A percentile compares a stretch with the other conserved stretches of the same genome.
Conservation (phyloP, 2,113 vertebrate species). For the Penelope pileata region DNA sequence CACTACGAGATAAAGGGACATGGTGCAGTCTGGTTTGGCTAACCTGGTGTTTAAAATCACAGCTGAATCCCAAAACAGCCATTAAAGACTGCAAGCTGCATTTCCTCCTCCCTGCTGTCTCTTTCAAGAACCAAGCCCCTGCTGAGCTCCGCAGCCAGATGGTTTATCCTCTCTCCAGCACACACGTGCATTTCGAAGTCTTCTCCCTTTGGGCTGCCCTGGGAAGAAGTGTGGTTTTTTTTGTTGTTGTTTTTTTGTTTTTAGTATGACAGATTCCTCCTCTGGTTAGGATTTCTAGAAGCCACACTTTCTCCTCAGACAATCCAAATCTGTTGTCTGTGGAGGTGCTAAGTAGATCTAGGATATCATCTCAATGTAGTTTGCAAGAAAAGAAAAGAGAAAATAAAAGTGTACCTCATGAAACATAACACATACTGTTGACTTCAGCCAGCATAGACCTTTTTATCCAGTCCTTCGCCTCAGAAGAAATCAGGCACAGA, state of each 20-base stretch:
- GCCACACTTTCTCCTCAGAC: neutral
- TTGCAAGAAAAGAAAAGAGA: neutral
- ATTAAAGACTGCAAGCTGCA: neutral
- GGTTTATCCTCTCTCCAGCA: neutral
- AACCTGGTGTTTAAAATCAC: neutral
- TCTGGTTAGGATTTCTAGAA: neutral
- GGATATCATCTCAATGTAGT: neutral
- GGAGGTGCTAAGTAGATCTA: neutral
- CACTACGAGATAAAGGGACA: neutral
- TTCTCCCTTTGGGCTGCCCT: neutral
- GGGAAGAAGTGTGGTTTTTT: neutral
- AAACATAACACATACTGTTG: neutral
- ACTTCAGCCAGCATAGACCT: neutral
- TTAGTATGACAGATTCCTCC: neutral
- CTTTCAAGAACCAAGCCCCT: neutral
- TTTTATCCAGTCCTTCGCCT: neutral
- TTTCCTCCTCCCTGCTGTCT: neutral
- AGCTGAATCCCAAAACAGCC: neutral
- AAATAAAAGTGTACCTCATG: neutral
- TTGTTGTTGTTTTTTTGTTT: neutral
- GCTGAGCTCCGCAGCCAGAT: neutral
- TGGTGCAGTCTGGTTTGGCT: neutral
- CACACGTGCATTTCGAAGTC: fast-evolving
- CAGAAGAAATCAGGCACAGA: neutral
- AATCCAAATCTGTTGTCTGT: neutral